Percentiles rank a stretch among this genome's conserved stretches.
Evolutionary conservation across 1,140 invertebrate species (phyloP).

Genomic region (Pseudomyrmex cubaensis): DNA sequence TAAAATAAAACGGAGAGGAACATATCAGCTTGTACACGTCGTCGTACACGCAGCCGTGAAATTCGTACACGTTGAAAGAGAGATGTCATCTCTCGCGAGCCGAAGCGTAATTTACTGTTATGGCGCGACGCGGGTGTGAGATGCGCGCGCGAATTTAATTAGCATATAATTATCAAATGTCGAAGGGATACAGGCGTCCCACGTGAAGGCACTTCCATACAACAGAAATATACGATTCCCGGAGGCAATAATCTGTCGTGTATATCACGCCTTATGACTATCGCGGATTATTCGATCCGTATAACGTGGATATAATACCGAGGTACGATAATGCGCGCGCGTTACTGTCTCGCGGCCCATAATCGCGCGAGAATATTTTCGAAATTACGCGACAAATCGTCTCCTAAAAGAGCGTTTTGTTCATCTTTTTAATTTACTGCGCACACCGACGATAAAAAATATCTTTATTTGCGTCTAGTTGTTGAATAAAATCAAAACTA

Average conservation of each 20-base stretch:
- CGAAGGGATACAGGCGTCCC: constrained; percentile 60
- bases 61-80: constrained; percentile 26
- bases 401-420: neutral
- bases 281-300: constrained; percentile 53
- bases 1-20: neutral
- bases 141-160: constrained; percentile 67
- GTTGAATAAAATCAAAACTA: neutral
- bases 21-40: no score
- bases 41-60: neutral
- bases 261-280: constrained; percentile 47
- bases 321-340: constrained; percentile 18
- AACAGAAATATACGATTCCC: constrained; percentile 63
- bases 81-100: constrained; percentile 26
- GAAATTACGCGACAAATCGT: neutral
- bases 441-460: no score
- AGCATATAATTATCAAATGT: constrained; percentile 73
- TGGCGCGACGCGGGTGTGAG: constrained; percentile 17
- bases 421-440: constrained; percentile 3
- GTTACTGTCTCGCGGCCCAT: neutral
- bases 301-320: constrained; percentile 25
- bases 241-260: constrained; percentile 64
- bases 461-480: no score
- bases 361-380: constrained; percentile 16
- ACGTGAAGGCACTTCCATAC: constrained; percentile 22
- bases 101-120: constrained; percentile 52